Conservation (phyloP, 2,797 vertebrate genomes). For the Lagodon rhomboides region DNA sequence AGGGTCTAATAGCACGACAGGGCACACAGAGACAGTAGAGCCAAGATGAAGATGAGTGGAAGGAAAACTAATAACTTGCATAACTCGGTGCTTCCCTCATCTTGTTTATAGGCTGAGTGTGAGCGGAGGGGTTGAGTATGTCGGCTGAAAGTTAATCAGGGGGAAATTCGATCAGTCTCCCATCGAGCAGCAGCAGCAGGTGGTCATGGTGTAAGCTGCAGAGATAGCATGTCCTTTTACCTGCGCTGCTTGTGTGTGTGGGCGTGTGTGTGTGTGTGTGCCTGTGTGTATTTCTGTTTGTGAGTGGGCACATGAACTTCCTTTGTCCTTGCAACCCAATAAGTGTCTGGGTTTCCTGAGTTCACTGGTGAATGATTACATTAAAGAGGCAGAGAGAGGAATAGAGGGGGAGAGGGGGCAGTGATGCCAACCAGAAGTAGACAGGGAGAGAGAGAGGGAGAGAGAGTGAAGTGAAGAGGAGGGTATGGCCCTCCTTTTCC, state of each 20-base stretch:
- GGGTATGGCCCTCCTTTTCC: slow-evolving; percentile 4
- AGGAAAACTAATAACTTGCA: slow-evolving; percentile 18
- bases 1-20: slow-evolving; percentile 24
- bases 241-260: slow-evolving; percentile 3
- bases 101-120: slow-evolving; percentile 14
- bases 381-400: slow-evolving; percentile 43
- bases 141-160: slow-evolving; percentile 48
- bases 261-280: not conserved
- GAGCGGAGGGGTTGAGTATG: slow-evolving; percentile 11
- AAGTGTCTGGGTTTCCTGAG: slow-evolving; percentile 51
- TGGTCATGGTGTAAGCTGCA: slow-evolving; percentile 39
- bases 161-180: slow-evolving; percentile 46
- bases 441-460: too few relatives aligned
- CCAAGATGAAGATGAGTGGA: slow-evolving; percentile 20
- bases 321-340: slow-evolving; percentile 59
- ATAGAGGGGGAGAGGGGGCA: too few relatives aligned
- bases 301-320: slow-evolving; percentile 41
- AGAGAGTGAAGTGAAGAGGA: not conserved
- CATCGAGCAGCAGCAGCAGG: slow-evolving; percentile 40
- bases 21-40: slow-evolving; percentile 21
- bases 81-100: slow-evolving; percentile 9
- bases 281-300: not conserved
- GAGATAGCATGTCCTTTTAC: slow-evolving; percentile 23
- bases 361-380: slow-evolving; percentile 57
- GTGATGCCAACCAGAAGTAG: slow-evolving; percentile 18